Conservation (phyloP, 2,888 invertebrate species). For the Ceraclea dissimilis region DNA sequence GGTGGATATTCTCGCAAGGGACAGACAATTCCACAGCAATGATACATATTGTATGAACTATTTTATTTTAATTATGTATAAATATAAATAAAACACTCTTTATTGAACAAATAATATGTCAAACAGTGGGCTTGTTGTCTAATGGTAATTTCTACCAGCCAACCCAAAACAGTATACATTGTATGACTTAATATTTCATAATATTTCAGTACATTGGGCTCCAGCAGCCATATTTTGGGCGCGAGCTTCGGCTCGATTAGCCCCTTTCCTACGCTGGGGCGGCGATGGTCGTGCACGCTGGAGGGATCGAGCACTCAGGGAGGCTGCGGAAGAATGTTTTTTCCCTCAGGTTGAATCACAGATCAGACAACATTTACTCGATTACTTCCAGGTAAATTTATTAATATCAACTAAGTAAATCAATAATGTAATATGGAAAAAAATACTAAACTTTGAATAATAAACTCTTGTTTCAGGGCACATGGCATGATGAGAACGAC, state of each 20-base stretch:
- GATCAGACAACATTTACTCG: constrained; percentile 45
- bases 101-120: too few relatives aligned
- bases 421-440: too few relatives aligned
- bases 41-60: constrained; percentile 53
- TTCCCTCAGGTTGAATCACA: constrained; percentile 42
- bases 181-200: background rate
- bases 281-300: constrained; percentile 56
- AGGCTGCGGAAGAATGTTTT: constrained; percentile 58
- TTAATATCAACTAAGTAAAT: constrained; percentile 23
- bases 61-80: background rate
- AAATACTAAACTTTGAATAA: too few relatives aligned
- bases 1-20: constrained; percentile 59
- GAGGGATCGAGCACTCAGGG: constrained; percentile 54
- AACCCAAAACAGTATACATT: too few relatives aligned
- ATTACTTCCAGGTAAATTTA: constrained; percentile 51
- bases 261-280: constrained; percentile 62
- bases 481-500: constrained; percentile 50
- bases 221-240: constrained; percentile 64
- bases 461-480: constrained; percentile 43
- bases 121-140: too few relatives aligned
- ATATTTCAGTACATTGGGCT: constrained; percentile 55
- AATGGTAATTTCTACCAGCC: too few relatives aligned
- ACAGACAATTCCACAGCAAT: constrained; percentile 54
- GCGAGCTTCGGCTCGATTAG: constrained; percentile 54
- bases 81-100: too few relatives aligned